A percentile compares a stretch with the other conserved stretches of the same genome.
These are phyloP conservation scores for Antheraea mylitta DNA, from an alignment of 1,140 invertebrate species.

Conservation along the genomic window DNA sequence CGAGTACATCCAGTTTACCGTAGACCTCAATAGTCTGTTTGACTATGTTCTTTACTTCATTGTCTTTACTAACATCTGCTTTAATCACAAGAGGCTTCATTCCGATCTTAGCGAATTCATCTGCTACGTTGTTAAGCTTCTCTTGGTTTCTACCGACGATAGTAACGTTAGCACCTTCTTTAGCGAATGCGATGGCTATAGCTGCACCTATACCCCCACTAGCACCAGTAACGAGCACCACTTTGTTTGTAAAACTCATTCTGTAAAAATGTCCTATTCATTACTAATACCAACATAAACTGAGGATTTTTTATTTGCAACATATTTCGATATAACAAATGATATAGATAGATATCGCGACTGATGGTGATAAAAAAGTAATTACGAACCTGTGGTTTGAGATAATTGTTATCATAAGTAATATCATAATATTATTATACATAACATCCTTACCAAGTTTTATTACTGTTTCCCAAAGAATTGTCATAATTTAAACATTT, in stretches of 20 bases:
- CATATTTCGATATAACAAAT: too few species aligned
- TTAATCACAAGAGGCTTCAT: constrained; percentile 5
- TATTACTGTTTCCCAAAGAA: too few species aligned
- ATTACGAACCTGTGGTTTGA: too few species aligned
- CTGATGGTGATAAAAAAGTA: too few species aligned
- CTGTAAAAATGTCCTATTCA: too few species aligned
- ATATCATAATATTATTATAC: too few species aligned
- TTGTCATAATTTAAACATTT: too few species aligned
- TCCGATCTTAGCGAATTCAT: constrained; percentile 5
- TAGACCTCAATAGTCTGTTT: not conserved
- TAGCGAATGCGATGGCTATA: constrained; percentile 15
- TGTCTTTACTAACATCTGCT: constrained; percentile 7
- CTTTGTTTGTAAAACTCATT: constrained; percentile 21
- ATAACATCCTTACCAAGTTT: too few species aligned
- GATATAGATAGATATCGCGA: too few species aligned
- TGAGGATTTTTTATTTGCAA: too few species aligned
- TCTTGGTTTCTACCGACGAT: constrained; percentile 18
- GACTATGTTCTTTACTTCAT: not conserved
- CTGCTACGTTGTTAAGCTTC: not conserved
- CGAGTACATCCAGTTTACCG: constrained; percentile 9
- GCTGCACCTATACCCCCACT: constrained; percentile 20
- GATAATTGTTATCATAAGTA: too few species aligned
- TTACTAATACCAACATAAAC: too few species aligned
- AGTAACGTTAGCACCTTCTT: constrained; percentile 15
- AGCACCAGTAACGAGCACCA: constrained; percentile 18